Base-by-base conservation (phyloP, 2,888 invertebrate species). In the Platypus cylindrus region DNA sequence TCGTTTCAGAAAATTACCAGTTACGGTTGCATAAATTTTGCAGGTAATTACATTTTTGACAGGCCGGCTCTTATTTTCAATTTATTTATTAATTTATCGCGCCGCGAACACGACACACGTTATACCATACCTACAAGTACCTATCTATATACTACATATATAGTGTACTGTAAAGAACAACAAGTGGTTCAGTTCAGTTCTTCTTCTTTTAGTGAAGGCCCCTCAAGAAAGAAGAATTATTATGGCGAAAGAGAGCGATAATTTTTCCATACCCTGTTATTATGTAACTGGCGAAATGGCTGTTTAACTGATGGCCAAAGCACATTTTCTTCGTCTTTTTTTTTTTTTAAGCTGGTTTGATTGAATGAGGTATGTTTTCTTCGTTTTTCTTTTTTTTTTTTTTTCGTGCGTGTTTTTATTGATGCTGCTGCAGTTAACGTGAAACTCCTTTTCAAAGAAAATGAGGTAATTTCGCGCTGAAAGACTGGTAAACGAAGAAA, bases 1-100 rank as follows among this genome's bases (percentile, higher is more conserved):
- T 38, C 28, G 35, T 34, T 31, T 32, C 31, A 28, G 38, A 38
- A 32, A 38, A 38, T 38, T 28, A 35, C 34, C 35, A 31, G 38
- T 31, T 32, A 22, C 22, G 28, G 34, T 15, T 22, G 30, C 41
- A 41, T 41, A 41, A 41, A 41, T 41, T 41, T 20, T 23, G 22
- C 5, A 16, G 22, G 51, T 48, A 53, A 53, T 53, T 52, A 49
- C 45, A 43, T 45, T 51, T 51, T 49, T 49, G 51, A 51, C 52
- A 45, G 46, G 34, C 43, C 41, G 42, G 43, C 47, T 45, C 44
- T 46, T 48, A 47, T 51, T 49, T 51, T 52, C 48, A 48, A 48
- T 46, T 47, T 50, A 43, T 47, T 49, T 48, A 49, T 50, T 49
- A 49, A 48, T 51, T 48, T 44, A 45, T 44, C 38, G 43, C 30